Conservation (phyloP, 2,888 invertebrate genomes). For the Griposia aprilina region DNA sequence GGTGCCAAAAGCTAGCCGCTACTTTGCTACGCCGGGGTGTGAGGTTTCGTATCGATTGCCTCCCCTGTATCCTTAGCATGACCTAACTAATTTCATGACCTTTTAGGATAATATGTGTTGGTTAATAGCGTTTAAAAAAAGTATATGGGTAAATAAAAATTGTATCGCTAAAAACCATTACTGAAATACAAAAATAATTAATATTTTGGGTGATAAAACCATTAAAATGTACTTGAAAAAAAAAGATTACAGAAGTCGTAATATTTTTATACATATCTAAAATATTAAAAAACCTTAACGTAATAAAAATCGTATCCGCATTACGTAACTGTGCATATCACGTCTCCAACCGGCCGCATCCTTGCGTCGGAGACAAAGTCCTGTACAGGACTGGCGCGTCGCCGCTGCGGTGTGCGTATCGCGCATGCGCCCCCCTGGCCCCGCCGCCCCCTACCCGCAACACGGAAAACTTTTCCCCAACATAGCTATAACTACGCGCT, state of each 20-base stretch:
- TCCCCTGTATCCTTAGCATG: conserved; percentile 71
- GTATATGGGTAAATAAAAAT: conserved; percentile 2
- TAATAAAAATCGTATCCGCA: conserved; percentile 47
- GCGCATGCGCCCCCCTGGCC: conserved; percentile 85
- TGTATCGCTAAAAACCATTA: background rate
- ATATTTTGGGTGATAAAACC: background rate
- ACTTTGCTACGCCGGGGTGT: conserved; percentile 76
- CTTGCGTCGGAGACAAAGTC: conserved; percentile 79
- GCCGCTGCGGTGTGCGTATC: conserved; percentile 79
- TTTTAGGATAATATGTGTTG: conserved; percentile 40
- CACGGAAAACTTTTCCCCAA: conserved; percentile 90
- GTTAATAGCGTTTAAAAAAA: conserved; percentile 12
- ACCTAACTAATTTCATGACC: conserved; percentile 74
- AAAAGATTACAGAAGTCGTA: background rate
- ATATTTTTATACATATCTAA: background rate
- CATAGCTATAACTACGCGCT: conserved; percentile 88
- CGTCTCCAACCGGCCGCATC: conserved; percentile 62
- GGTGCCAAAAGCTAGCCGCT: conserved; percentile 81
- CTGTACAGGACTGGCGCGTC: conserved; percentile 85
- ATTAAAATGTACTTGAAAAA: background rate
- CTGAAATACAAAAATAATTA: background rate
- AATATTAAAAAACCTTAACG: conserved; percentile 13
- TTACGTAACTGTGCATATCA: conserved; percentile 78
- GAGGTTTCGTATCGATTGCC: conserved; percentile 81
- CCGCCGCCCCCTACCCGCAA: conserved; percentile 86